These are phyloP conservation scores for Meloe dianella DNA, from an alignment of 2,888 invertebrate species.

Conservation along the genomic window DNA sequence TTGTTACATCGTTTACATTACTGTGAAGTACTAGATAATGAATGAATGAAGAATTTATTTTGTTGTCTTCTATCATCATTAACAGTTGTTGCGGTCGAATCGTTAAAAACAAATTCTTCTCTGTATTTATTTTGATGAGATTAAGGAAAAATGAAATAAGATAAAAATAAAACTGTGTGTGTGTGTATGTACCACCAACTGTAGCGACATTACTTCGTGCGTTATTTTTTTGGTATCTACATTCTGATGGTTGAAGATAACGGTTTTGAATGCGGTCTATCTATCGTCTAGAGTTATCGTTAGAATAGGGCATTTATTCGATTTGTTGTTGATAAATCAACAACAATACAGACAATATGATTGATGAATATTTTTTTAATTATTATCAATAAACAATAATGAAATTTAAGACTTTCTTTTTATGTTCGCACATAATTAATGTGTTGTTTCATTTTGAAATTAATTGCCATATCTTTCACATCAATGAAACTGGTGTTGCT, in stretches of 20 bases:
- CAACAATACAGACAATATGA: background rate
- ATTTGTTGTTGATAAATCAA: background rate
- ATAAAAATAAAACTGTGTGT: background rate
- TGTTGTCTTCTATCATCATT: background rate
- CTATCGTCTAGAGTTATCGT: background rate
- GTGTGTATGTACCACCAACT: background rate
- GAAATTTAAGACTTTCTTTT: background rate
- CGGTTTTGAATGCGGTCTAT: conserved; percentile 4
- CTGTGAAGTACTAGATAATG: background rate
- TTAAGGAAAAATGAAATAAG: background rate
- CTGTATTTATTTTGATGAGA: background rate
- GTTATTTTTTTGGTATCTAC: background rate
- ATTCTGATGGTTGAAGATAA: background rate
- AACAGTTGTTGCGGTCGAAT: background rate
- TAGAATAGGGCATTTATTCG: background rate
- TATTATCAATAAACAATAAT: background rate
- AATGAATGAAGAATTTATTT: conserved; percentile 2
- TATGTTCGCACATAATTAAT: background rate
- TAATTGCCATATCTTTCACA: background rate
- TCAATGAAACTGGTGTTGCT: background rate
- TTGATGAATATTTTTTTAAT: background rate
- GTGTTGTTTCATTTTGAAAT: background rate
- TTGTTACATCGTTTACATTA: background rate
- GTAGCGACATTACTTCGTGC: background rate
- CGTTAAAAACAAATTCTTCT: conserved; percentile 4